Evolutionary conservation across 2,797 vertebrate species (phyloP), one percentile per base, ranked within the genome.

Genomic region (Netta rufina): DNA sequence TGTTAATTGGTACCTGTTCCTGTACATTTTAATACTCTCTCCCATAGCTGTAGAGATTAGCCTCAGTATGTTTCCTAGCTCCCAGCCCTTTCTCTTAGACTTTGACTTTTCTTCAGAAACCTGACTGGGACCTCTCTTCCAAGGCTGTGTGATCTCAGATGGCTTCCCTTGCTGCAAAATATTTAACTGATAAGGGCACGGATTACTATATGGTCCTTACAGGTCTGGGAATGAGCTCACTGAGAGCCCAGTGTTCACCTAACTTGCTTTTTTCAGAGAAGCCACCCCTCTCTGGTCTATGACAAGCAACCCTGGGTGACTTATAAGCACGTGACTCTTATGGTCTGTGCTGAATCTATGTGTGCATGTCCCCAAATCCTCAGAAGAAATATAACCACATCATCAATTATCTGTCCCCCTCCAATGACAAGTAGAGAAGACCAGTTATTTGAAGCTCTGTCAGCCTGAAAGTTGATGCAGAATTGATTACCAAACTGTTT

Each of bases 1-100:
- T 5, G 7, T 93, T 97, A 97, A 96, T 97, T 32, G 7, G 51
- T 96, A 96, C 84, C 87, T 94, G 57, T 95, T 97, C 76, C 89
- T 89, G 72, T 92, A 94, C 83, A 64, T 93, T 96, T 92, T 92
- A 94, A 32, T 96, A 93, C 49, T 96, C 71, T 75, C n/a, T 97
- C 88, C 76, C 71, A 93, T 75, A 97, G 88, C 91, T 96, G 65
- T 45, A 91, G 61, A 72, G 70, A 86, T 96, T 78, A 84, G 75
- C 76, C 91, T 93, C 69, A 89, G 84, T 74, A 82, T 28, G 51
- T 84, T 92, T 91, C 85, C 64, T 57, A 86, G n/a, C 74, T 95
- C 83, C 24, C 65, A 94, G 41, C 36, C 72, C 87, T 94, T 92
- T 91, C 64, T 84, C 89, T 30, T 27, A 87, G 83, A 62, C 49